These are phyloP conservation scores for Pelmatolapia mariae DNA, from an alignment of 2,113 vertebrate genomes.

Conservation along the genomic window DNA sequence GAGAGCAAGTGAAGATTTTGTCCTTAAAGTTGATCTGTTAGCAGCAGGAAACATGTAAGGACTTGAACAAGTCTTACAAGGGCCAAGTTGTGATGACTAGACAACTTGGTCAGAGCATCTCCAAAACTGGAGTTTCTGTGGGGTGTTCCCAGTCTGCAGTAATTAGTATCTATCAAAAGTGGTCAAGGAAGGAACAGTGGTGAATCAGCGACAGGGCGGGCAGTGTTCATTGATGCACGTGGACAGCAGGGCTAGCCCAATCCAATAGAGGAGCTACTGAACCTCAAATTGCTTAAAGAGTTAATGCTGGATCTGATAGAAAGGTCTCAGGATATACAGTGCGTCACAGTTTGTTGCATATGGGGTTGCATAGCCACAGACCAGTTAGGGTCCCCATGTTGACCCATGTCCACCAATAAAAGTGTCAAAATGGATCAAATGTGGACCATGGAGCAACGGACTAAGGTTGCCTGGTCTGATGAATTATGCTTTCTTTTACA, in stretches of 20 bases:
- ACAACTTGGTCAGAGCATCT: neutral
- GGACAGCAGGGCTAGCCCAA: neutral
- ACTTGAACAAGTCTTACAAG: neutral
- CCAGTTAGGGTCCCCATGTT: neutral
- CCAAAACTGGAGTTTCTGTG: neutral
- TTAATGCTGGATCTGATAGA: neutral
- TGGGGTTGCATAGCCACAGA: neutral
- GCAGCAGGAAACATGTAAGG: neutral
- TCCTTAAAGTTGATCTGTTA: neutral
- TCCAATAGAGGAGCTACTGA: neutral
- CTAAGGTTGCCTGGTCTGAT: too few species aligned
- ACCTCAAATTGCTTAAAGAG: neutral
- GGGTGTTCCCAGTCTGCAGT: neutral
- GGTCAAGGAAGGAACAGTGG: neutral
- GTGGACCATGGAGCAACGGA: too few species aligned
- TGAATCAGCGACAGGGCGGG: neutral
- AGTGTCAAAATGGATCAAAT: too few species aligned
- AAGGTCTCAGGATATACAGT: rapidly evolving
- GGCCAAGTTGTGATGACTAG: neutral
- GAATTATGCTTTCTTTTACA: too few species aligned
- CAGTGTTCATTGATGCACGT: rapidly evolving
- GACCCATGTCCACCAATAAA: too few species aligned
- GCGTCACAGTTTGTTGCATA: rapidly evolving
- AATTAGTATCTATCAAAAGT: neutral
- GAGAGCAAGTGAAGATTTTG: neutral